Percentiles rank a stretch among this genome's conserved stretches.
Evolutionary conservation across 2,113 vertebrate genomes (phyloP).

Genomic region (Pseudois nayaur): DNA sequence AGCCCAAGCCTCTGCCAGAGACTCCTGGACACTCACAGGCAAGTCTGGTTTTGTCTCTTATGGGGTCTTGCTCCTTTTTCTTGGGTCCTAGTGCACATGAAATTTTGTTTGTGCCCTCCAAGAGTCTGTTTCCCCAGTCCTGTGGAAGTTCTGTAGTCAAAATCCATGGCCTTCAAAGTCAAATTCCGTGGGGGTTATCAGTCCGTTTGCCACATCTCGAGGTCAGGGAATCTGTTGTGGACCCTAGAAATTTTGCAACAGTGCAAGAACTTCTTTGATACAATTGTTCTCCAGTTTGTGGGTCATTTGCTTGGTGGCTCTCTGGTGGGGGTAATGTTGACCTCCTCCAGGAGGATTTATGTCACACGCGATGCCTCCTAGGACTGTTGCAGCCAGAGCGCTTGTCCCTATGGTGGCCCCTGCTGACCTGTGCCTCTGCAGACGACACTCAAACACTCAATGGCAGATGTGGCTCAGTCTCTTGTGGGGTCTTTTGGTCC

Average conservation of each 20-base stretch:
- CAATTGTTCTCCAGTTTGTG: background rate
- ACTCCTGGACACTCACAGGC: background rate
- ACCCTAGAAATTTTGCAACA: background rate
- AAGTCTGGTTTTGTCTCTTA: background rate
- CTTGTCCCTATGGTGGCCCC: background rate
- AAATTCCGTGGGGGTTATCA: background rate
- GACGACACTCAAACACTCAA: background rate
- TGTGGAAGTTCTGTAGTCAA: background rate
- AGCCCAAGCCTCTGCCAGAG: background rate
- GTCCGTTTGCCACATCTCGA: background rate
- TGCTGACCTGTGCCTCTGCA: background rate
- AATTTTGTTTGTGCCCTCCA: background rate
- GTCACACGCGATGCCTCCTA: accelerated
- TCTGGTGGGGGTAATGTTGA: background rate
- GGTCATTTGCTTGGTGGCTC: background rate
- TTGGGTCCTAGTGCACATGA: background rate
- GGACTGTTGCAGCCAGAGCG: background rate
- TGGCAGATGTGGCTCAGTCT: background rate
- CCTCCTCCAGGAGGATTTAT: background rate
- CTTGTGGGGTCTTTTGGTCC: background rate
- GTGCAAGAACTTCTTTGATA: background rate
- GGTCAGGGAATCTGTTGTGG: background rate
- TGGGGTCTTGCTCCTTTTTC: background rate
- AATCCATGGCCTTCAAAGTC: background rate
- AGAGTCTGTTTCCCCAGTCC: background rate